Conservation (phyloP, 2,113 vertebrate genomes). For the Alaudala cheleensis region DNA sequence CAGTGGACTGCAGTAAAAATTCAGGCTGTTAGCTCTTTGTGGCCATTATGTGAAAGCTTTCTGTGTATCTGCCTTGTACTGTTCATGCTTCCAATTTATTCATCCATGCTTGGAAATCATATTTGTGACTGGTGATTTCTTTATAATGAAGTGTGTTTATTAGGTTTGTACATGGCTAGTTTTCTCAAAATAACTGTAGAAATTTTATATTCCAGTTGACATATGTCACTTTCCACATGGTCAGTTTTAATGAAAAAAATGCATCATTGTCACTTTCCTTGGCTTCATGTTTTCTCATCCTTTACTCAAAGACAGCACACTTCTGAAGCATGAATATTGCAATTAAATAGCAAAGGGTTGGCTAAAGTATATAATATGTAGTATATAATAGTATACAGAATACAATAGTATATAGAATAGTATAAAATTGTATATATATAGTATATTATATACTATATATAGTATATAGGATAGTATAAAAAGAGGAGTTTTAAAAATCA, state of each 20-base stretch:
- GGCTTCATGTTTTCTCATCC: not conserved
- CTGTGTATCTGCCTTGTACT: not conserved
- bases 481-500: not conserved
- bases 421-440: too few species aligned
- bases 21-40: not conserved
- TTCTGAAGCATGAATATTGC: not conserved
- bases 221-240: not conserved
- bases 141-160: not conserved
- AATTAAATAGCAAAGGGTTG: not conserved
- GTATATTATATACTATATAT: too few species aligned
- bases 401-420: too few species aligned
- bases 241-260: constrained; percentile 33
- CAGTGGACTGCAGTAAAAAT: not conserved
- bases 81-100: not conserved
- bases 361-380: not conserved
- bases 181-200: constrained; percentile 22
- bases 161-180: not conserved
- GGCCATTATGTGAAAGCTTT: not conserved
- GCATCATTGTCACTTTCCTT: not conserved
- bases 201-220: constrained; percentile 15
- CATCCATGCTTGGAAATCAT: not conserved
- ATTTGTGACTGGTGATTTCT: not conserved
- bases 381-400: too few species aligned
- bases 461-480: not conserved
- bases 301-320: not conserved